phyloP scores from a whole-genome alignment of 2,797 vertebrate genomes.

The Pseudochirops corinnae region DNA sequence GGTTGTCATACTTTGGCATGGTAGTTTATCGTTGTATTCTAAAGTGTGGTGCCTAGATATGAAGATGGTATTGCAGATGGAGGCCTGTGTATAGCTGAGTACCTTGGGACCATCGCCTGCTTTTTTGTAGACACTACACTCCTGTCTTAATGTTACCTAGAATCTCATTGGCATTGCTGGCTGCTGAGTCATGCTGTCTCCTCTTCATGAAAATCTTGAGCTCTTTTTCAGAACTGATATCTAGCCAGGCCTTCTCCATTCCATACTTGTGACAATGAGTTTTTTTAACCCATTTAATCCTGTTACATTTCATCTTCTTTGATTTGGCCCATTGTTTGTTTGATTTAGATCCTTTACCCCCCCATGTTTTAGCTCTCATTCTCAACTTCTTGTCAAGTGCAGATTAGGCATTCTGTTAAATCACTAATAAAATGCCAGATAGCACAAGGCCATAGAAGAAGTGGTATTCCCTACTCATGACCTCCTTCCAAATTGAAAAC shows the following conservation, averaged over 20 bases:
- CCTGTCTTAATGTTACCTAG: background rate
- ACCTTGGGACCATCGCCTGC: background rate
- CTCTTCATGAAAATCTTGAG: background rate
- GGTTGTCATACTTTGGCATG: background rate
- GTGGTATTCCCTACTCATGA: background rate
- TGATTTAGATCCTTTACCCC: background rate
- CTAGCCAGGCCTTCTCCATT: background rate
- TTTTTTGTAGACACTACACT: background rate
- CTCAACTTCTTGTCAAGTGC: background rate
- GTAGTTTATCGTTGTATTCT: background rate
- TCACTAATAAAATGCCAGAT: background rate
- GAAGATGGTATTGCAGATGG: background rate
- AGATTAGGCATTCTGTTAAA: background rate
- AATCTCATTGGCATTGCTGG: background rate
- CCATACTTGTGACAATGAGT: background rate
- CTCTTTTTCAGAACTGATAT: background rate
- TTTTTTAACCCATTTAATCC: background rate
- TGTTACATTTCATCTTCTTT: background rate
- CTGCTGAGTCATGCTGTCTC: background rate
- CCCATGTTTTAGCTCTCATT: background rate
- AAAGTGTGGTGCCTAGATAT: background rate
- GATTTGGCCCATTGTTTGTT: background rate
- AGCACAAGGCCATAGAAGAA: background rate
- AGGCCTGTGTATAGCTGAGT: background rate
- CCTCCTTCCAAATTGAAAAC: background rate